Conservation (phyloP, 2,888 invertebrate genomes). For the Cerastis rubricosa region DNA sequence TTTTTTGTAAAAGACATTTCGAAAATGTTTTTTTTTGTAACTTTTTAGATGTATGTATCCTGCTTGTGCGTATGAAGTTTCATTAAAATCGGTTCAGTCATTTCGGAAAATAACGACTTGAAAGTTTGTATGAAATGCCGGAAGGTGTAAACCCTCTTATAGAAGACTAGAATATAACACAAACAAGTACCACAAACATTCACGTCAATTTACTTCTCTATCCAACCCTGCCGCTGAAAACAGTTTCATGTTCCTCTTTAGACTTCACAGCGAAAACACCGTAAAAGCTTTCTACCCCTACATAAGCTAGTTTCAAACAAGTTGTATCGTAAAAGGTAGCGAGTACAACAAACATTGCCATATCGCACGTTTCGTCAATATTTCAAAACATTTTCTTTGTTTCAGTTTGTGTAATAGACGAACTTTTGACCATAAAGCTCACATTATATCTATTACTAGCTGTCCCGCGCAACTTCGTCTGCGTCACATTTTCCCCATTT, state of each 20-base stretch:
- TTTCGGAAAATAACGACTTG: no score
- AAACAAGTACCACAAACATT: neutral
- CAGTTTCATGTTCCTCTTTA: neutral
- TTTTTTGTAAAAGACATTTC: no score
- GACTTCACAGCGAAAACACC: neutral
- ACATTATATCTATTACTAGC: neutral
- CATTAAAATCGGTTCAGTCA: no score
- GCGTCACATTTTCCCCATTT: no score
- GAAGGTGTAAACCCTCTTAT: no score
- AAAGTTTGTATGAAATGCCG: no score
- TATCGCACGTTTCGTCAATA: neutral
- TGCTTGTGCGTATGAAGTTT: no score
- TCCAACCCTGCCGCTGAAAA: neutral
- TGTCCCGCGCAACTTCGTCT: no score
- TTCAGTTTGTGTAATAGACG: neutral
- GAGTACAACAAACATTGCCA: constrained; percentile 1
- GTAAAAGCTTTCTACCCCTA: neutral
- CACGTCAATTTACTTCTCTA: neutral
- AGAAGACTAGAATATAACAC: neutral
- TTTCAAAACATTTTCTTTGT: neutral
- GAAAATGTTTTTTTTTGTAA: no score
- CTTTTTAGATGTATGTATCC: no score
- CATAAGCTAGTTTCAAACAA: constrained; percentile 11
- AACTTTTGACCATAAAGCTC: neutral
- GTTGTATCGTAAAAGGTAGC: neutral